Base-by-base conservation (phyloP, 2,888 invertebrate genomes). In the Octonoba sinensis region DNA sequence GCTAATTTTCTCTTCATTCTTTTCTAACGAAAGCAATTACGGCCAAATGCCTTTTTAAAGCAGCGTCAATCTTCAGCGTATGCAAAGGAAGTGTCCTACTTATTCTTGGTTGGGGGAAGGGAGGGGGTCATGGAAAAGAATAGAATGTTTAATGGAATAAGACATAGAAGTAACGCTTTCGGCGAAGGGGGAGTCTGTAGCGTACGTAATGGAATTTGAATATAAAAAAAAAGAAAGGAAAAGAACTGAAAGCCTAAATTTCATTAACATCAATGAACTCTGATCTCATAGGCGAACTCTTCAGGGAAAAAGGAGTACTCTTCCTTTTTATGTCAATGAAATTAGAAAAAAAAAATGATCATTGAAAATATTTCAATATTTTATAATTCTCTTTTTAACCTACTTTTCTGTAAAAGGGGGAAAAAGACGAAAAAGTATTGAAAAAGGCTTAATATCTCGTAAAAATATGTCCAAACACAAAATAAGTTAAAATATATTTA, bases 221-320 rank as follows among this genome's bases (percentile, higher is more conserved):
- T 44, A 12, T n/a, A 13, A 36, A 13, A 18, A 62, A 62, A 62
- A 18, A 44, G 4, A n/a, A 13, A 62, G 13, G 44, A 20, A 22
- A 15, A 62, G 44, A 12, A n/a, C 22, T 44, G 46, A 62, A 44
- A 46, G 62, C 2, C n/a, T n/a, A 11, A 44, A 65, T 78, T 79
- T 79, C 78, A 79, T 79, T 79, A 79, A 54, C 78, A 66, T 24
- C 54, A 16, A 22, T 44, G 78, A 79, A 49, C 78, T 79, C 20
- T 79, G 78, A 79, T 66, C 78, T 49, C 22, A 24, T 51, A 20
- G 54, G 36, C 44, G 71, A 70, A 64, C 77, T 59, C 59, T n/a
- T 27, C 13, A 36, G 49, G 22, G 49, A 54, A 36, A 36, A 66
- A 64, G 46, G 74, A 18, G 65, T 56, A 27, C 18, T 57, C 59